Percentiles rank a stretch among this genome's conserved stretches.
These are phyloP conservation scores for Dynastes tityus DNA, from an alignment of 2,888 invertebrate species.

Conservation along the genomic window DNA sequence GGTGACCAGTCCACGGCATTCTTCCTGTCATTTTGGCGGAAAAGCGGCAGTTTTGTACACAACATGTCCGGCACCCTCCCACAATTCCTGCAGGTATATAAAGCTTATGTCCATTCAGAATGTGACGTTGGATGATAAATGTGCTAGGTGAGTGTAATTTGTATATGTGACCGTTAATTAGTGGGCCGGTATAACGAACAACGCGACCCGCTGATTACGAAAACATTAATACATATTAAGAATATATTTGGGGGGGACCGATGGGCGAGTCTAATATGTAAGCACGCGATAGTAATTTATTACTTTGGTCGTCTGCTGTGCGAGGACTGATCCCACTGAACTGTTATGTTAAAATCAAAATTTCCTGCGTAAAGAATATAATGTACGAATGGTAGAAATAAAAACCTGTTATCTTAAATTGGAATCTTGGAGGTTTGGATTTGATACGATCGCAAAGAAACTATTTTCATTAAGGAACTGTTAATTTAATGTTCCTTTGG, in stretches of 20 bases:
- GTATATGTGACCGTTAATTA: slow-evolving; percentile 50
- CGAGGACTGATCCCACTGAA: background rate
- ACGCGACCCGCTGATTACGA: slow-evolving; percentile 53
- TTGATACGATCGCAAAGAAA: too few relatives aligned
- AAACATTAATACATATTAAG: slow-evolving; percentile 54
- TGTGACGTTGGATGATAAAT: slow-evolving; percentile 34
- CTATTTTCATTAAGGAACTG: too few relatives aligned
- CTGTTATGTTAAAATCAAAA: too few relatives aligned
- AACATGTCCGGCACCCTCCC: background rate
- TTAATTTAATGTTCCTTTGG: too few relatives aligned
- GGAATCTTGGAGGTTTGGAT: too few relatives aligned
- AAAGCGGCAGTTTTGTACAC: slow-evolving; percentile 15
- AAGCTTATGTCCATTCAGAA: slow-evolving; percentile 16
- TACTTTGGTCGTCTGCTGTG: slow-evolving; percentile 21
- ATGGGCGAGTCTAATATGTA: slow-evolving; percentile 50
- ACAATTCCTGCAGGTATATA: slow-evolving; percentile 6
- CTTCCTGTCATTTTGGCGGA: background rate
- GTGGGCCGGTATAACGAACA: slow-evolving; percentile 45
- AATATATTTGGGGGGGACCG: slow-evolving; percentile 45
- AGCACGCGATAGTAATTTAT: slow-evolving; percentile 54
- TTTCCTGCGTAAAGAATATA: too few relatives aligned
- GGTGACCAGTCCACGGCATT: background rate
- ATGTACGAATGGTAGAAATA: too few relatives aligned
- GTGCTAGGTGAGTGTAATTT: slow-evolving; percentile 30
- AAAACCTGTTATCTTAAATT: too few relatives aligned